phyloP scores from a whole-genome alignment of 2,888 invertebrate genomes.

The Penaeus monodon region DNA sequence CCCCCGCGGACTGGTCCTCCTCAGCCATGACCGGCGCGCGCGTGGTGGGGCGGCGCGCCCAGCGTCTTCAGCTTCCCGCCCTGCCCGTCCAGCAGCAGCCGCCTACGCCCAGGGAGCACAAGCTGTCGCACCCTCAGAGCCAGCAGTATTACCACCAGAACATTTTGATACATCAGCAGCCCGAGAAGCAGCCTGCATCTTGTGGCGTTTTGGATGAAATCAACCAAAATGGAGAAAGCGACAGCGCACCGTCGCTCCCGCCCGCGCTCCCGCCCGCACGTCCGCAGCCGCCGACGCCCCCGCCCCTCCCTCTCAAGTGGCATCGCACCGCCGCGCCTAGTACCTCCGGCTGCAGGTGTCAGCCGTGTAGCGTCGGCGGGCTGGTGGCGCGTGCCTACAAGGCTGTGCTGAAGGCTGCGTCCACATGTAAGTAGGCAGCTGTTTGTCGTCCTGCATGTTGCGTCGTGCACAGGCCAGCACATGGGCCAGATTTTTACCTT shows the following conservation, averaged over 20 bases:
- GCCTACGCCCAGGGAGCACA: too few relatives aligned
- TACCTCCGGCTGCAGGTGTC: slow-evolving; percentile 23
- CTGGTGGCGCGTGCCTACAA: slow-evolving; percentile 40
- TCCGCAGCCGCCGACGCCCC: not conserved
- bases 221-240: not conserved
- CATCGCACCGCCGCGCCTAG: not conserved
- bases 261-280: slow-evolving; percentile 5
- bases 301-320: slow-evolving; percentile 10
- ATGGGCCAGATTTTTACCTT: not conserved
- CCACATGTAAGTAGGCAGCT: slow-evolving; percentile 81
- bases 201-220: not conserved
- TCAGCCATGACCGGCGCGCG: not conserved
- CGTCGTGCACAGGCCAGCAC: too few relatives aligned
- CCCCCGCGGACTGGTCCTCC: slow-evolving; percentile 26
- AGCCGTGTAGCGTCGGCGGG: slow-evolving; percentile 38
- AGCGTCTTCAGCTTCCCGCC: slow-evolving; percentile 17
- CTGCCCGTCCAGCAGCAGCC: slow-evolving; percentile 23
- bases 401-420: slow-evolving; percentile 72
- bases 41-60: slow-evolving; percentile 34
- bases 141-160: slow-evolving; percentile 31
- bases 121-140: too few relatives aligned
- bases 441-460: not conserved
- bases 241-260: slow-evolving; percentile 1
- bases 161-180: slow-evolving; percentile 36
- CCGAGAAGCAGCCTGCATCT: not conserved